These are phyloP conservation scores for Calyptomena viridis DNA, from an alignment of 2,113 vertebrate species.

Conservation along the genomic window DNA sequence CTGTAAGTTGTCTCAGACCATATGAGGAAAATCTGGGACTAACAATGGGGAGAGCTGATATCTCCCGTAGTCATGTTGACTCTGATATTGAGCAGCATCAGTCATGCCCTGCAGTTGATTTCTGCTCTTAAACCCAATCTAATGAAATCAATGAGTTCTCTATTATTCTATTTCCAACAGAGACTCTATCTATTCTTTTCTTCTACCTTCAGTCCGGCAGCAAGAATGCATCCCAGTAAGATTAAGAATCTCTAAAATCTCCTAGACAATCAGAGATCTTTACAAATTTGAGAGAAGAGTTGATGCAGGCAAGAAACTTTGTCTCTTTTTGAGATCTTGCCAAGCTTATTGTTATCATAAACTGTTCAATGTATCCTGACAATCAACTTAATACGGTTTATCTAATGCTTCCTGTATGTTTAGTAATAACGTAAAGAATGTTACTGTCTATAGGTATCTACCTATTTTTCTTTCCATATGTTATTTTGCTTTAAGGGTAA, in stretches of 20 bases:
- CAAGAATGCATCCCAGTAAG: background rate
- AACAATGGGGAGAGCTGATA: background rate
- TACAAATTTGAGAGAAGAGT: background rate
- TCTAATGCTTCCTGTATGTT: background rate
- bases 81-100: background rate
- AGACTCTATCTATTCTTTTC: background rate
- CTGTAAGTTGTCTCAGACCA: background rate
- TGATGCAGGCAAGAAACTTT: background rate
- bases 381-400: background rate
- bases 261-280: background rate
- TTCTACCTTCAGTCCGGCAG: background rate
- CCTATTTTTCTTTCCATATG: background rate
- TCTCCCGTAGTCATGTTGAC: background rate
- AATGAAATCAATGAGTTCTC: background rate
- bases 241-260: background rate
- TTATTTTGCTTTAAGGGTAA: background rate
- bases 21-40: background rate
- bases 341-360: background rate
- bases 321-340: background rate
- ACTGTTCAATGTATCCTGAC: background rate
- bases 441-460: background rate
- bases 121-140: background rate
- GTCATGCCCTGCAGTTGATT: background rate
- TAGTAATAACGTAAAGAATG: background rate
- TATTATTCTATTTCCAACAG: background rate